Evolutionary conservation across 2,797 vertebrate genomes (phyloP).

Genomic region (Pipistrellus nathusii): DNA sequence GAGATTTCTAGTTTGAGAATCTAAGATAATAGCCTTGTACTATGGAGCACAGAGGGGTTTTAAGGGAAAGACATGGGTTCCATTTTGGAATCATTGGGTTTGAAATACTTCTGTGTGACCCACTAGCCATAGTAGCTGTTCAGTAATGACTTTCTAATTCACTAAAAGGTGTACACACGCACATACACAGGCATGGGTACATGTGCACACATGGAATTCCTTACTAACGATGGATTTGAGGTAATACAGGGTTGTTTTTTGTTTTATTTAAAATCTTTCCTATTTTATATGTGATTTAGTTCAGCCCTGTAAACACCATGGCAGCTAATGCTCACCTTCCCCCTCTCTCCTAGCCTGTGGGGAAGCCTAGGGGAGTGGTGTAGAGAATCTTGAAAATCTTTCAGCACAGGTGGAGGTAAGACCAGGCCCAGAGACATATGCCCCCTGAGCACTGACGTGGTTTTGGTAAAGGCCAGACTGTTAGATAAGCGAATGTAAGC

Average conservation of each 20-base stretch:
- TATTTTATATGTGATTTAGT: background rate
- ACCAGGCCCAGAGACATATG: slow-evolving; percentile 12
- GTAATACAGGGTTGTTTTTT: background rate
- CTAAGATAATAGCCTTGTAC: background rate
- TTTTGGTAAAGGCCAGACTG: background rate
- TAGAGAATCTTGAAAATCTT: slow-evolving; percentile 29
- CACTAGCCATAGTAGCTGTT: background rate
- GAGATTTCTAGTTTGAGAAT: slow-evolving; percentile 39
- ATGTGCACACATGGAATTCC: background rate
- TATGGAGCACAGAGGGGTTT: background rate
- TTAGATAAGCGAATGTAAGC: slow-evolving; percentile 38
- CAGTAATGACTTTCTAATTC: background rate
- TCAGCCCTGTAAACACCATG: background rate
- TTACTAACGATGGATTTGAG: background rate
- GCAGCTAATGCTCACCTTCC: background rate
- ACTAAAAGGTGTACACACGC: background rate
- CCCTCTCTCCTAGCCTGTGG: background rate
- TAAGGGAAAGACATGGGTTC: slow-evolving; percentile 11
- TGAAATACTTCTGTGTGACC: background rate
- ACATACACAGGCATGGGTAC: background rate
- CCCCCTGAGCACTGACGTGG: slow-evolving; percentile 34
- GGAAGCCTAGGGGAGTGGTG: background rate
- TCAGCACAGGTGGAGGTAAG: slow-evolving; percentile 11
- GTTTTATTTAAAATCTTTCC: background rate
- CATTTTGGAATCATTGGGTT: slow-evolving; percentile 33